A percentile compares a stretch with the other conserved stretches of the same genome.
These are phyloP conservation scores for Diadumene lineata DNA, from an alignment of 92 coral and sea anemone genomes.

Conservation along the genomic window DNA sequence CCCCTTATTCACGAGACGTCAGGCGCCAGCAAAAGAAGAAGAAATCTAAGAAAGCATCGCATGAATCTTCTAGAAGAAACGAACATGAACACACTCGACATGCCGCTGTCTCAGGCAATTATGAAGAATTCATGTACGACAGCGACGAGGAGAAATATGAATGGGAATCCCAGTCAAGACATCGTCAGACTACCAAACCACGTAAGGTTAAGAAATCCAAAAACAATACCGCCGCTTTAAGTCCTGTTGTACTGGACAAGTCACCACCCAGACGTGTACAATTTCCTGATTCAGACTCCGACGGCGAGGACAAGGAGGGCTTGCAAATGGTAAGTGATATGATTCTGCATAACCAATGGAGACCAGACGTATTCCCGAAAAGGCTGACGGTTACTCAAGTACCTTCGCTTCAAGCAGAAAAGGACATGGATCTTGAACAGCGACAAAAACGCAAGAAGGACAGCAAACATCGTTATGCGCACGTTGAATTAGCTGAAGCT, in stretches of 20 bases:
- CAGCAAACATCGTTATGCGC: too few species aligned
- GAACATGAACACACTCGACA: background rate
- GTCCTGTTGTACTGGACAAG: background rate
- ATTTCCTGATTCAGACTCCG: background rate
- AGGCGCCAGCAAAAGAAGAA: background rate
- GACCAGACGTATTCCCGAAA: background rate
- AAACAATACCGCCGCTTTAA: background rate
- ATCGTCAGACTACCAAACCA: background rate
- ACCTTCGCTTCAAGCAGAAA: background rate
- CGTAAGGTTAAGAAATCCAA: background rate
- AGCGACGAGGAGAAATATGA: background rate
- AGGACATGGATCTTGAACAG: too few species aligned
- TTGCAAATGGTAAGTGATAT: background rate
- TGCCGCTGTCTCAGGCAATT: background rate
- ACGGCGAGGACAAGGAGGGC: background rate
- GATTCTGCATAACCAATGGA: background rate
- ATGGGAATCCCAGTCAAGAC: background rate
- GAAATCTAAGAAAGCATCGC: background rate
- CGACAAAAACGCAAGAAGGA: too few species aligned
- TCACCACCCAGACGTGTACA: background rate
- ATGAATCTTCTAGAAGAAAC: background rate
- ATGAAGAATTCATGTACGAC: background rate
- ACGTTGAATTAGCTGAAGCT: too few species aligned
- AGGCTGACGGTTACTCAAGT: background rate
- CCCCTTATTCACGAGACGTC: background rate